phyloP scores from a whole-genome alignment of 2,113 vertebrate species.

The Scomber japonicus region DNA sequence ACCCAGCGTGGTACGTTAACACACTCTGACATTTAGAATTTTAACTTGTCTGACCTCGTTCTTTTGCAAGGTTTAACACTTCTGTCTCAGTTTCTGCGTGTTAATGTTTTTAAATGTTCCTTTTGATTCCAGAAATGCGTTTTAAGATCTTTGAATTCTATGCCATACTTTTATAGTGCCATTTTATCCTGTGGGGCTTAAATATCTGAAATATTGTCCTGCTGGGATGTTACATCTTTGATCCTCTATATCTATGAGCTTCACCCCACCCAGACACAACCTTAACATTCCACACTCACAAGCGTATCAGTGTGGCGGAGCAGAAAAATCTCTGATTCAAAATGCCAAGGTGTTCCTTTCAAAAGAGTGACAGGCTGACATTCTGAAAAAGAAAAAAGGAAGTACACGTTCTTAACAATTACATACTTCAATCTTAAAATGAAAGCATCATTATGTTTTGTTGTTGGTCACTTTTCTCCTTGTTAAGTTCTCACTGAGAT shows the following conservation, averaged over 20 bases:
- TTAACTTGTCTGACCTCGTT: background rate
- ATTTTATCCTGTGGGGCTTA: background rate
- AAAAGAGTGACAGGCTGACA: slow-evolving; percentile 6
- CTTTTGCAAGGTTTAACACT: no score
- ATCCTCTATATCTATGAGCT: background rate
- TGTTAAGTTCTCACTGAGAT: no score
- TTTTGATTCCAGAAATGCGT: background rate
- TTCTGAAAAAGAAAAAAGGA: background rate
- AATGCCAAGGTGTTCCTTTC: slow-evolving; percentile 25
- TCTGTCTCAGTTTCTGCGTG: background rate
- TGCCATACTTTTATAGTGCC: background rate
- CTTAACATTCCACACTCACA: background rate
- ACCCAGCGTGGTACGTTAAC: slow-evolving; percentile 64
- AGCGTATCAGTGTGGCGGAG: background rate
- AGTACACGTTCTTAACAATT: background rate
- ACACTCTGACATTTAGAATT: background rate
- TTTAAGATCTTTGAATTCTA: background rate
- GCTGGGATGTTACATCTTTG: slow-evolving; percentile 6
- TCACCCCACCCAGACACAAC: background rate
- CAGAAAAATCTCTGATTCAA: slow-evolving; percentile 11
- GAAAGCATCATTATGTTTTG: background rate
- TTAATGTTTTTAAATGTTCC: background rate
- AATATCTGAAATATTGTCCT: slow-evolving; percentile 1
- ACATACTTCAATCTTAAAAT: background rate
- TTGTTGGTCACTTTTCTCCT: no score